phyloP scores from a whole-genome alignment of 2,888 invertebrate genomes.

The Clitarchus hookeri region DNA sequence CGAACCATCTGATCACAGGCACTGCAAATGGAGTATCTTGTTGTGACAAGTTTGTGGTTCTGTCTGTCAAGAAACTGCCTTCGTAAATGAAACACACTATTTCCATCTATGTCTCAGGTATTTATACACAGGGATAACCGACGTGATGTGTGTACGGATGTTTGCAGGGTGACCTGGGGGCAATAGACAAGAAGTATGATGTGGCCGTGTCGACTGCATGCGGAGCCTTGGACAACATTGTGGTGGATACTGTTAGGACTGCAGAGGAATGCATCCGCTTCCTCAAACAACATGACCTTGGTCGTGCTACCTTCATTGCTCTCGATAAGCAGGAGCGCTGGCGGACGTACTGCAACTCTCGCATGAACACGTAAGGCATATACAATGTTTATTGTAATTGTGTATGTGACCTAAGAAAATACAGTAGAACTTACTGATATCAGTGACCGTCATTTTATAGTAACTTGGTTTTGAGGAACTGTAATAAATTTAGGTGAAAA shows the following conservation, averaged over 20 bases:
- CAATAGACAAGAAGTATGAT: constrained; percentile 90
- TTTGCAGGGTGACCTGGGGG: constrained; percentile 89
- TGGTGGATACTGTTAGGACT: constrained; percentile 86
- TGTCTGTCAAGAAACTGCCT: too few relatives aligned
- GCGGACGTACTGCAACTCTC: constrained; percentile 52
- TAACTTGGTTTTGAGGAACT: too few relatives aligned
- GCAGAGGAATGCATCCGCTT: constrained; percentile 83
- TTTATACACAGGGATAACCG: background rate
- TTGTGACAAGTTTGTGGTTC: too few relatives aligned
- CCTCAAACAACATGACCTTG: constrained; percentile 77
- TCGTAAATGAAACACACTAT: too few relatives aligned
- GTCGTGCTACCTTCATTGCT: constrained; percentile 85
- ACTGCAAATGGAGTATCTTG: too few relatives aligned
- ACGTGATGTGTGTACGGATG: background rate
- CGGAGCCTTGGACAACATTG: constrained; percentile 85
- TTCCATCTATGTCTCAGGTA: constrained; percentile 22
- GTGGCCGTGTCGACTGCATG: constrained; percentile 95
- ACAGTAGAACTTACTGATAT: too few relatives aligned
- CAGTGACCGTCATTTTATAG: too few relatives aligned
- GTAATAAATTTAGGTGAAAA: too few relatives aligned
- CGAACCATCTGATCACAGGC: too few relatives aligned
- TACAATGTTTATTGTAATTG: too few relatives aligned
- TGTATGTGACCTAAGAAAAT: too few relatives aligned
- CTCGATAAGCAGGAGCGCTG: constrained; percentile 81
- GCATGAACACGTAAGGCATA: constrained; percentile 59